phyloP scores from a whole-genome alignment of 2,888 invertebrate species.

The Latrodectus hesperus region DNA sequence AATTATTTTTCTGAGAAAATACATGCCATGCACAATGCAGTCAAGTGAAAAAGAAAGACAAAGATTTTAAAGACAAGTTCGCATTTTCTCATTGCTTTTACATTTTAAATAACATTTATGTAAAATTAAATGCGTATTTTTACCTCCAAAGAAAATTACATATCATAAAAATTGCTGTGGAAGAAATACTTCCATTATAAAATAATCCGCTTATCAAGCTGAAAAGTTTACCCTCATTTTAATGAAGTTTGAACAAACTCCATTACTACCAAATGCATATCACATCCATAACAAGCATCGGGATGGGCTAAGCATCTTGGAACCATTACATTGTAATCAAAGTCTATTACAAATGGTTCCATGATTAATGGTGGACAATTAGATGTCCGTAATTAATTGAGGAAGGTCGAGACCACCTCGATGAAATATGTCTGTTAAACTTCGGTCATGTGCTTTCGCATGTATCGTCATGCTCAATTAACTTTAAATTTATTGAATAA shows the following conservation, averaged over 20 bases:
- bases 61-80: neutral
- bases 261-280: slow-evolving; percentile 30
- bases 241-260: slow-evolving; percentile 15
- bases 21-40: too few species aligned
- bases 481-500: slow-evolving; percentile 56
- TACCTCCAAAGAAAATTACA: too few species aligned
- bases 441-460: slow-evolving; percentile 37
- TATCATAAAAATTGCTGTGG: too few species aligned
- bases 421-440: slow-evolving; percentile 60
- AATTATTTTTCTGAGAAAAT: too few species aligned
- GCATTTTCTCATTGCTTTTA: too few species aligned
- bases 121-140: too few species aligned
- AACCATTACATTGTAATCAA: slow-evolving; percentile 59
- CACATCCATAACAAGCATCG: slow-evolving; percentile 16
- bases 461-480: slow-evolving; percentile 52
- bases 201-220: neutral
- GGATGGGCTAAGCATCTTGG: slow-evolving; percentile 19
- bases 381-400: slow-evolving; percentile 58
- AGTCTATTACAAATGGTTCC: slow-evolving; percentile 55
- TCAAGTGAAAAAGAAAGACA: neutral
- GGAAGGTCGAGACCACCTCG: slow-evolving; percentile 35
- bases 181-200: too few species aligned
- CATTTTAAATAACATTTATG: too few species aligned
- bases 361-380: slow-evolving; percentile 55
- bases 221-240: neutral